phyloP scores from a whole-genome alignment of 2,797 vertebrate genomes.

The Antennarius maculatus region DNA sequence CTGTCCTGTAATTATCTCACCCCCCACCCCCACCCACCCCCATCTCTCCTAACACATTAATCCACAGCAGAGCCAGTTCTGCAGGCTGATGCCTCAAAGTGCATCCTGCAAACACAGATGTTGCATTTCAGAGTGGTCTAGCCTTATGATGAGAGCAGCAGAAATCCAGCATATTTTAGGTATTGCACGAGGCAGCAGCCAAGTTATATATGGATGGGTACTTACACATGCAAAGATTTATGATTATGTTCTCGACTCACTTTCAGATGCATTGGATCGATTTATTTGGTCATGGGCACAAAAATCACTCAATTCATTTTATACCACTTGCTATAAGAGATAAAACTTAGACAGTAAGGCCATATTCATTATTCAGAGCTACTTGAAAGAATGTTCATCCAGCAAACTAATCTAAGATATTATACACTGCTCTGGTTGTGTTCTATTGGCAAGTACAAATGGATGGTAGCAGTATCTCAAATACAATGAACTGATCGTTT shows the following conservation, averaged over 20 bases:
- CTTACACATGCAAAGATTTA: constrained; percentile 30
- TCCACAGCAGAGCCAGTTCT: constrained; percentile 48
- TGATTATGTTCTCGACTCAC: constrained; percentile 16
- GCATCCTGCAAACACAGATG: constrained; percentile 65
- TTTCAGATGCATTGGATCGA: constrained; percentile 27
- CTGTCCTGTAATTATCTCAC: constrained; percentile 79
- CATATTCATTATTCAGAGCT: constrained; percentile 39
- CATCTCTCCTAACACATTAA: constrained; percentile 70
- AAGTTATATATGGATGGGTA: constrained; percentile 12
- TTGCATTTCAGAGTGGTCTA: constrained; percentile 54
- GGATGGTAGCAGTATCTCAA: constrained; percentile 20
- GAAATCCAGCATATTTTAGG: constrained; percentile 36
- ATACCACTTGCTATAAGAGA: constrained; percentile 26
- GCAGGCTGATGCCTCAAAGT: constrained; percentile 65
- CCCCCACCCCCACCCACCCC: constrained; percentile 42
- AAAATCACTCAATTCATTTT: constrained; percentile 32
- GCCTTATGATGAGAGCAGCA: constrained; percentile 46
- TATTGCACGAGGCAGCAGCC: constrained; percentile 29
- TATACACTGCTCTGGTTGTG: constrained; percentile 21
- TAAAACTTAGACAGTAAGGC: constrained; percentile 24
- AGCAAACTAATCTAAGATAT: constrained; percentile 44
- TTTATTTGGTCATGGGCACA: constrained; percentile 48
- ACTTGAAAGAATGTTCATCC: constrained; percentile 24
- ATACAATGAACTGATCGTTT: constrained; percentile 30
- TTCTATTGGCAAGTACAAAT: constrained; percentile 50